Percentiles rank a stretch among this genome's conserved stretches.
Evolutionary conservation across 2,113 vertebrate species (phyloP).

Genomic region (Epinephelus lanceolatus): DNA sequence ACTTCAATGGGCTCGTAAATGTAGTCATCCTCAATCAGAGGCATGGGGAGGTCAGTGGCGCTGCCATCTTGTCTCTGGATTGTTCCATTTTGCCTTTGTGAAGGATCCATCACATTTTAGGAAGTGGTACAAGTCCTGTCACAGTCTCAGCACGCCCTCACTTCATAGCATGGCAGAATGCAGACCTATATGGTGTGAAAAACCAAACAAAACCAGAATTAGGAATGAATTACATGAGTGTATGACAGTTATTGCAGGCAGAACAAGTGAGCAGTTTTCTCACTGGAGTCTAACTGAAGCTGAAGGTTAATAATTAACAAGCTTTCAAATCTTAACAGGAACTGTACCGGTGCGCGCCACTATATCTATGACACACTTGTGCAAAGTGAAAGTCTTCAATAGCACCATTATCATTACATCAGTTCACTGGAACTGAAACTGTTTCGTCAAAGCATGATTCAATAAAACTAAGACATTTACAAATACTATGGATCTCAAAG

Average conservation of each 20-base stretch:
- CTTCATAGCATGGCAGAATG: constrained; percentile 18
- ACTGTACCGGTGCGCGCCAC: constrained; percentile 26
- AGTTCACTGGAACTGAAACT: neutral
- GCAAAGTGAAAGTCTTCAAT: neutral
- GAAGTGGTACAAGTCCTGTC: neutral
- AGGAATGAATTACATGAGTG: neutral
- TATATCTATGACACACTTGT: neutral
- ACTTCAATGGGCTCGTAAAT: neutral
- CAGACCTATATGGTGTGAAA: neutral
- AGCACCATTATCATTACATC: neutral
- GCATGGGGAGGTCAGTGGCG: neutral
- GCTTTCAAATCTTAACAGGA: constrained; percentile 71
- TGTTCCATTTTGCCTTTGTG: neutral
- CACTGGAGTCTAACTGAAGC: constrained; percentile 18
- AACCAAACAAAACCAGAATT: neutral
- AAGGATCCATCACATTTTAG: constrained; percentile 64
- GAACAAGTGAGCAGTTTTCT: constrained; percentile 9
- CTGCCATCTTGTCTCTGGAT: constrained; percentile 19
- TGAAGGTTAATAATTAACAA: constrained; percentile 72
- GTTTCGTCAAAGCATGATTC: neutral
- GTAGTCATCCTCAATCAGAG: constrained; percentile 17
- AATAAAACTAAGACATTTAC: neutral
- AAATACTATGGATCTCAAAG: neutral
- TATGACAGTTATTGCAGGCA: neutral
- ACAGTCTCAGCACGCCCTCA: neutral